Evolutionary conservation across 2,888 invertebrate species (phyloP).

Genomic region (Hybos culiciformis): DNA sequence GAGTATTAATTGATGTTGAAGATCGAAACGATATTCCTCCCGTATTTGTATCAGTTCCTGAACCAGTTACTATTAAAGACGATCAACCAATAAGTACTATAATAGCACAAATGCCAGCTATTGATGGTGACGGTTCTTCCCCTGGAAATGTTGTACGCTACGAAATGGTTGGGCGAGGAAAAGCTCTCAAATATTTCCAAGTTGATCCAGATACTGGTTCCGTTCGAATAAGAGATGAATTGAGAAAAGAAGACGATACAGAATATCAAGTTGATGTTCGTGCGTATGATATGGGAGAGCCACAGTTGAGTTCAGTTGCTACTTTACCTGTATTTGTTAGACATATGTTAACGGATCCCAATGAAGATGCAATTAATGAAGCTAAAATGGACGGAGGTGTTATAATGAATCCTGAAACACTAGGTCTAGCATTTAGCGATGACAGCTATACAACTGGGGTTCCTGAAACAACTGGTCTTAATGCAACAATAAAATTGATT

Average conservation of each 20-base stretch:
- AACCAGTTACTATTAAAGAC: slow-evolving; percentile 72
- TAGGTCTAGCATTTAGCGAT: slow-evolving; percentile 74
- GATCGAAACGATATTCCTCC: slow-evolving; percentile 83
- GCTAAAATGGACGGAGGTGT: slow-evolving; percentile 25
- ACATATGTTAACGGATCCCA: slow-evolving; percentile 59
- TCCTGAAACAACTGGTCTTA: slow-evolving; percentile 44
- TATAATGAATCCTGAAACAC: slow-evolving; percentile 28
- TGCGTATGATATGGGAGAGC: slow-evolving; percentile 77
- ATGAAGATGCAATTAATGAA: slow-evolving; percentile 35
- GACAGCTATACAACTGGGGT: slow-evolving; percentile 72
- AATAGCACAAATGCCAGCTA: slow-evolving; percentile 63
- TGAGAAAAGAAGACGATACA: slow-evolving; percentile 72
- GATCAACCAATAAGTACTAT: slow-evolving; percentile 68
- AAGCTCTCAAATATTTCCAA: slow-evolving; percentile 72
- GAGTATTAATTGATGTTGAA: slow-evolving; percentile 39
- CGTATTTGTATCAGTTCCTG: slow-evolving; percentile 67
- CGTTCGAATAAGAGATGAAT: slow-evolving; percentile 65
- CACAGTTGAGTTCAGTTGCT: slow-evolving; percentile 66
- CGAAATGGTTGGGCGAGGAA: slow-evolving; percentile 68
- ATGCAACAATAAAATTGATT: slow-evolving; percentile 32
- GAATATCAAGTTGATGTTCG: slow-evolving; percentile 81
- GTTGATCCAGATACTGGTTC: slow-evolving; percentile 75
- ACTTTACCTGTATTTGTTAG: slow-evolving; percentile 72
- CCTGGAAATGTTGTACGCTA: slow-evolving; percentile 71
- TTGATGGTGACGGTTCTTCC: slow-evolving; percentile 71